Evolutionary conservation across 2,888 invertebrate species (phyloP), one percentile per base, ranked within the genome.

Genomic region (Apodemia zela): DNA sequence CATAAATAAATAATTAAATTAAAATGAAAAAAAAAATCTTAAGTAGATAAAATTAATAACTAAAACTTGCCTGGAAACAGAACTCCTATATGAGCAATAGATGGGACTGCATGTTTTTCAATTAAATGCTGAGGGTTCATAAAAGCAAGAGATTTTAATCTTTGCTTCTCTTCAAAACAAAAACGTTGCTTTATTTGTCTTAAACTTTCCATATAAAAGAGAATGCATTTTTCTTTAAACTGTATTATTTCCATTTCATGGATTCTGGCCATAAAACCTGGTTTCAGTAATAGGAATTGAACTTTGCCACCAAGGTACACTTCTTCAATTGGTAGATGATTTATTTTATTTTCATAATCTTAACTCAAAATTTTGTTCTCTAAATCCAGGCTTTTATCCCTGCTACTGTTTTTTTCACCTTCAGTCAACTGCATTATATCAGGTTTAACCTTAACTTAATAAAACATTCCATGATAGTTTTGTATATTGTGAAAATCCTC

Each of bases 381-480:
- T 35, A 35, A 51, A 45, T 63, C 47, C 59, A 63, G 35, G 59
- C 45, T 29, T 49, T 49, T 29, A 15, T 45, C 18, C 13, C 13
- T 47, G 59, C 45, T 63, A 45, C 13, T 51, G 17, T 21, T 65
- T 65, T 65, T 65, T 63, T 65, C 63, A n/a, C 38, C 25, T 65
- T 65, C 63, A 63, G 63, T 63, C n/a, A 66, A 29, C 29, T 66
- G 21, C 61, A 58, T 35, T 58, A 66, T 59, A 60, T 35, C 63
- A 33, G 65, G 59, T 17, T 64, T 62, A n/a, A n/a, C n/a, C n/a
- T n/a, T n/a, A n/a, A n/a, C n/a, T n/a, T n/a, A 25, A 66, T 35
- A 64, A 66, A 66, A 61, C 64, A 66, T 63, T 66, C 64, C 64
- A 66, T 18, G n/a, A 64, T 64, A 51, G 59, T 64, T 38, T 59